Evolutionary conservation across 2,113 vertebrate genomes (phyloP).

Genomic region (Epinephelus cyanopodus): DNA sequence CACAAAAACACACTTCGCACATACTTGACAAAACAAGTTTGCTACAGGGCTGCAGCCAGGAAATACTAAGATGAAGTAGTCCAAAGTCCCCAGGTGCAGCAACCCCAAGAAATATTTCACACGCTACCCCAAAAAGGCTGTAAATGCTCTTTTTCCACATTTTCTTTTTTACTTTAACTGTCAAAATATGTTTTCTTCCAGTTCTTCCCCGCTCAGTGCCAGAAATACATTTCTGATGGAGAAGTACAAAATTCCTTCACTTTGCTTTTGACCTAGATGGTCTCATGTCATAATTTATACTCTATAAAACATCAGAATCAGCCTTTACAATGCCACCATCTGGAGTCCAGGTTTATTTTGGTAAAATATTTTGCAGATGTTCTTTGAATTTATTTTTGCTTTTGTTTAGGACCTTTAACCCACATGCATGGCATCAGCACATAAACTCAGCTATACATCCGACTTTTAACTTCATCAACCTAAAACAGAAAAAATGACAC

Average conservation of each 20-base stretch:
- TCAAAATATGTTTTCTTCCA: background rate
- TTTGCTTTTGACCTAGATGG: background rate
- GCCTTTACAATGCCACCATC: background rate
- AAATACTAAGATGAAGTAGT: background rate
- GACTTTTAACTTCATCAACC: background rate
- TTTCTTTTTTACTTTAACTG: background rate
- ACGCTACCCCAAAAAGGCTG: background rate
- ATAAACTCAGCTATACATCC: background rate
- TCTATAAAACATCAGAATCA: background rate
- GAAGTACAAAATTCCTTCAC: background rate
- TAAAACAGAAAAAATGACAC: background rate
- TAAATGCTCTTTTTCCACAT: background rate
- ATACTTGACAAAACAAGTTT: background rate
- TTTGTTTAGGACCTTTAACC: background rate
- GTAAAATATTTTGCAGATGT: background rate
- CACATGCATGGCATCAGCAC: background rate
- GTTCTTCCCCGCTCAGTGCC: background rate
- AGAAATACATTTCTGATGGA: background rate
- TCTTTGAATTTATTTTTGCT: background rate
- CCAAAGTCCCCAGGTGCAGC: background rate
- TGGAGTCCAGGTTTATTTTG: background rate
- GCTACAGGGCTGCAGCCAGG: background rate
- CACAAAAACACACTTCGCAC: background rate
- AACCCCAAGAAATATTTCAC: background rate
- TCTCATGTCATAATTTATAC: background rate